A percentile compares a stretch with the other conserved stretches of the same genome.
Evolutionary conservation across 2,113 vertebrate genomes (phyloP).

Genomic region (Laticauda laticaudata): DNA sequence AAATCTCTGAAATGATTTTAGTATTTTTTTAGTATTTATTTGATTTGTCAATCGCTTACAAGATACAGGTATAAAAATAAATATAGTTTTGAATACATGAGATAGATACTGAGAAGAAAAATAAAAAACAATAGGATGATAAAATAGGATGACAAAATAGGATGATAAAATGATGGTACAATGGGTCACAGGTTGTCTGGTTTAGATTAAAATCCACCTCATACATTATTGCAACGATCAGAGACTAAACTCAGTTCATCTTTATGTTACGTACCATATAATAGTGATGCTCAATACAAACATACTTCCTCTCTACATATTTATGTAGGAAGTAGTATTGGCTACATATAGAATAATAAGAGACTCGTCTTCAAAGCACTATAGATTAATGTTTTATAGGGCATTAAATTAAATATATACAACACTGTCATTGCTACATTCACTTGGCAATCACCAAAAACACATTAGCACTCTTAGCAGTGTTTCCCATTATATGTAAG

Average conservation of each 20-base stretch:
- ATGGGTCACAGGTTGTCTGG: not conserved
- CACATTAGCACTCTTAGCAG: constrained; percentile 4
- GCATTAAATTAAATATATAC: not conserved
- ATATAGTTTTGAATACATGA: too few relatives aligned
- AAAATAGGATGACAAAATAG: too few relatives aligned
- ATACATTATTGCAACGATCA: not conserved
- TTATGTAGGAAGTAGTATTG: not conserved
- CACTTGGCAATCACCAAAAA: constrained; percentile 22
- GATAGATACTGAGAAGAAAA: too few relatives aligned
- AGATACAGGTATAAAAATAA: too few relatives aligned
- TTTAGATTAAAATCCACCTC: not conserved
- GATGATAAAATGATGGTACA: not conserved
- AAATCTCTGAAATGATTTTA: not conserved
- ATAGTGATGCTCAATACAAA: not conserved
- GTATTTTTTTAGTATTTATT: too few relatives aligned
- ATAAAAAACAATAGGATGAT: too few relatives aligned
- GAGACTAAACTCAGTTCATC: not conserved
- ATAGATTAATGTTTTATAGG: constrained; percentile 17
- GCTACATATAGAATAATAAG: not conserved
- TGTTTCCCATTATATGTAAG: constrained; percentile 23
- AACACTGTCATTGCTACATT: constrained; percentile 31
- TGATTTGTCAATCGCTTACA: too few relatives aligned
- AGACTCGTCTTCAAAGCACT: not conserved
- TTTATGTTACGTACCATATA: too few relatives aligned
- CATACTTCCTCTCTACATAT: not conserved